Conservation (phyloP, 2,113 vertebrate species). For the Saccopteryx bilineata region DNA sequence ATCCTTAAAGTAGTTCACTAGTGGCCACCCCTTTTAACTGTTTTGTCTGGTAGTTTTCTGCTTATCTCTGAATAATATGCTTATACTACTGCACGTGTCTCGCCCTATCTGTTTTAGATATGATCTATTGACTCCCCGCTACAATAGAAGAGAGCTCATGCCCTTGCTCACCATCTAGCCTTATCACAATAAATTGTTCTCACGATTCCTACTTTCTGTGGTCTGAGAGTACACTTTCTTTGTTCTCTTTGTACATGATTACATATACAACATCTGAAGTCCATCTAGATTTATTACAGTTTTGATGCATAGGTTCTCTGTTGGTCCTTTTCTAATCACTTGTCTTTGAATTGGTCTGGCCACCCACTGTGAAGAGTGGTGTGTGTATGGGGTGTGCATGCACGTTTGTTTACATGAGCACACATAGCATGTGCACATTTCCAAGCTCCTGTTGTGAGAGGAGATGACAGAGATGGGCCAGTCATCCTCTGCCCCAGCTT, state of each 20-base stretch:
- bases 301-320: conserved; percentile 17
- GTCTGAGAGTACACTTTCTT: background rate
- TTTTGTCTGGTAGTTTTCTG: conserved; percentile 40
- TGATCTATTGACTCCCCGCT: conserved; percentile 52
- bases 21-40: background rate
- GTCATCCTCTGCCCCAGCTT: background rate
- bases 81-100: background rate
- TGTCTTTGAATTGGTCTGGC: conserved; percentile 29
- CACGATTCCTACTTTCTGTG: background rate
- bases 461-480: background rate
- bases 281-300: background rate
- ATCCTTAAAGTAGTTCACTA: background rate
- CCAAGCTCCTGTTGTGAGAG: background rate
- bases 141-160: background rate
- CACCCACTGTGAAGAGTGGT: background rate
- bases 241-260: conserved; percentile 48
- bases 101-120: conserved; percentile 57
- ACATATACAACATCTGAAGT: background rate
- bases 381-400: background rate
- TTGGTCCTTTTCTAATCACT: conserved; percentile 35
- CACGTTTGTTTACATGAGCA: background rate
- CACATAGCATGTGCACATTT: background rate
- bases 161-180: background rate
- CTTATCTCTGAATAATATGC: conserved; percentile 37
- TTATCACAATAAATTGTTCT: background rate